Conservation (phyloP, 53 echinoderm and acorn worm species). For the Glandiceps talaboti region DNA sequence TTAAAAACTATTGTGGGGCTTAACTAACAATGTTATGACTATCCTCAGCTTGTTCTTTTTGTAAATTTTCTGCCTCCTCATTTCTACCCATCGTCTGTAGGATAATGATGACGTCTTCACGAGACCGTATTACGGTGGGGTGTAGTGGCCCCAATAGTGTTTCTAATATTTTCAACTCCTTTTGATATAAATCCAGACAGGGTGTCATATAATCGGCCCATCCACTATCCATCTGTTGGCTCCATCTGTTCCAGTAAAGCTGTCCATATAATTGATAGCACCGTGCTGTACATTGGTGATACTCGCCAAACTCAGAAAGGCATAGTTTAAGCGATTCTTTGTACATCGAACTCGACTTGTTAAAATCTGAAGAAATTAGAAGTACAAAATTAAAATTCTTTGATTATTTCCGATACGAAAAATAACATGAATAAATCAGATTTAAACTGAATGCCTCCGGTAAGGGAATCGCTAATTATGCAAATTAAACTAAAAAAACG, state of each 20-base stretch:
- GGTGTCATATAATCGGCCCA: background rate
- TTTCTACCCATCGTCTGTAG: background rate
- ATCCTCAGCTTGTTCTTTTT: background rate
- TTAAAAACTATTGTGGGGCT: background rate
- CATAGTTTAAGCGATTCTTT: background rate
- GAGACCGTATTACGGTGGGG: background rate
- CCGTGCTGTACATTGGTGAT: background rate
- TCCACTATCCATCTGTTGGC: background rate
- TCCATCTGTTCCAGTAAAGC: background rate
- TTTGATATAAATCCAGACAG: background rate
- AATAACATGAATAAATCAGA: too few species aligned
- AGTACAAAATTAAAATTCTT: too few species aligned
- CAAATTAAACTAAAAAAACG: too few species aligned
- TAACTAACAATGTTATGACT: background rate
- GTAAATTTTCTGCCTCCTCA: background rate
- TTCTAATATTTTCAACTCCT: background rate
- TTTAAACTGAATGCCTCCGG: too few species aligned
- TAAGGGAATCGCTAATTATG: too few species aligned
- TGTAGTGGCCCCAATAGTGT: background rate
- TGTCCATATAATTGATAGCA: background rate
- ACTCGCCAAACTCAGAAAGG: background rate
- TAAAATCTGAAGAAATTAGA: background rate
- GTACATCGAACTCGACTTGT: background rate
- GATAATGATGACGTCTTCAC: background rate
- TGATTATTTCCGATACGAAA: too few species aligned